phyloP scores from a whole-genome alignment of 1,140 invertebrate genomes.

The Trichoplusia ni region DNA sequence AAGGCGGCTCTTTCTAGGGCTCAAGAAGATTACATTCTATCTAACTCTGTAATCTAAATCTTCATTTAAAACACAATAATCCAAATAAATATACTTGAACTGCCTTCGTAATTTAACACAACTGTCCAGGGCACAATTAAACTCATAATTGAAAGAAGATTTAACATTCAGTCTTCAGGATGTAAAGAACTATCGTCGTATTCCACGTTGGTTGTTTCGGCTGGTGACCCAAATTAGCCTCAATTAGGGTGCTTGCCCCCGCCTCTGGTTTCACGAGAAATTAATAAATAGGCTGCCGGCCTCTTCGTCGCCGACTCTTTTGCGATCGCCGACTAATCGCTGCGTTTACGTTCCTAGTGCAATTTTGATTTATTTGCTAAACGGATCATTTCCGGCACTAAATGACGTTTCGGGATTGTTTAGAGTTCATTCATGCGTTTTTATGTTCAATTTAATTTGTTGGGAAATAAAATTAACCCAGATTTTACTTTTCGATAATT shows the following conservation, averaged over 20 bases:
- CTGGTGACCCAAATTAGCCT: conserved; percentile 24
- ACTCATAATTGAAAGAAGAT: too few species aligned
- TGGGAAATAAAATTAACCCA: conserved; percentile 5
- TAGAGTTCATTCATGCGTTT: conserved; percentile 50
- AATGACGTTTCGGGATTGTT: conserved; percentile 44
- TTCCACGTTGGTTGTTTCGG: neutral
- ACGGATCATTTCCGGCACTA: conserved; percentile 70
- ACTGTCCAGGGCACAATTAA: too few species aligned
- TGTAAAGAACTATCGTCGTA: too few species aligned
- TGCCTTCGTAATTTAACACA: too few species aligned
- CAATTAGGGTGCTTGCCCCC: conserved; percentile 31
- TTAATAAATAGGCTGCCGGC: conserved; percentile 29
- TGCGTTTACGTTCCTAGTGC: conserved; percentile 50
- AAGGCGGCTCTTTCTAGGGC: too few species aligned
- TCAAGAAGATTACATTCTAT: too few species aligned
- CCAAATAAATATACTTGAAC: too few species aligned
- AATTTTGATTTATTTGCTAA: conserved; percentile 77
- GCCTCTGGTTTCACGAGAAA: conserved; percentile 30
- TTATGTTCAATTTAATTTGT: conserved; percentile 21
- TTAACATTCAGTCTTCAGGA: too few species aligned
- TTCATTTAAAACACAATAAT: too few species aligned
- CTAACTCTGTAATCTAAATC: too few species aligned
- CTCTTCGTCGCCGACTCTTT: conserved; percentile 48
- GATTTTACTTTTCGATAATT: conserved; percentile 12
- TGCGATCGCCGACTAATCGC: conserved; percentile 48